Evolutionary conservation across 2,888 invertebrate genomes (phyloP).

Genomic region (Eremobia ochroleuca): DNA sequence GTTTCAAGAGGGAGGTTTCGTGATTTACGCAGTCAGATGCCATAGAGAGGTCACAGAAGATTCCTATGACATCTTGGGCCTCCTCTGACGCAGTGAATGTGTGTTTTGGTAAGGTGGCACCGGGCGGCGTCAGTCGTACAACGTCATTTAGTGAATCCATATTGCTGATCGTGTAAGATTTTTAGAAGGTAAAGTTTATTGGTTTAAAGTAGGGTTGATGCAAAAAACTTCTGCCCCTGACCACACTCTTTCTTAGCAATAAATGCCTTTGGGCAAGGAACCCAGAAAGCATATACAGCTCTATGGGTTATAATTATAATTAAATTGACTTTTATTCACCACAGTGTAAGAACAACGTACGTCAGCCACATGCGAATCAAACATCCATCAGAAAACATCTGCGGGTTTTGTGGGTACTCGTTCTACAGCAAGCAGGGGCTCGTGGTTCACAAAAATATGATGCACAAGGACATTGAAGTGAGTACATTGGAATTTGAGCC

Average conservation of each 20-base stretch:
- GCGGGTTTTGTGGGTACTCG: slow-evolving; percentile 86
- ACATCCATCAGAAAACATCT: slow-evolving; percentile 87
- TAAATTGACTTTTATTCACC: not conserved
- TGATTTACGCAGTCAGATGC: not conserved
- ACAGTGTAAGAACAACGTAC: slow-evolving; percentile 87
- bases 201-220: not conserved
- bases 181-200: not conserved
- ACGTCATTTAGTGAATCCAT: not conserved
- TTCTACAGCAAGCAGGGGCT: slow-evolving; percentile 87
- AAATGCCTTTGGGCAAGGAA: not conserved
- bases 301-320: not conserved
- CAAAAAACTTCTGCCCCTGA: not conserved
- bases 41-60: not conserved
- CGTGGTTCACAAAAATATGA: slow-evolving; percentile 85
- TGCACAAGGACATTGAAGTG: slow-evolving; percentile 83
- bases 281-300: not conserved
- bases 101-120: not conserved
- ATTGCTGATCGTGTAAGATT: not conserved
- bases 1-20: not conserved
- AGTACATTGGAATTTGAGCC: slow-evolving; percentile 54
- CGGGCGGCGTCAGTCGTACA: not conserved
- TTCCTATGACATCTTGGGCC: not conserved
- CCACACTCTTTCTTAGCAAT: not conserved
- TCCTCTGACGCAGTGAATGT: not conserved
- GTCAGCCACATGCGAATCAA: slow-evolving; percentile 87